These are phyloP conservation scores for Sciurus carolinensis DNA, from an alignment of 2,797 vertebrate species.

Conservation along the genomic window DNA sequence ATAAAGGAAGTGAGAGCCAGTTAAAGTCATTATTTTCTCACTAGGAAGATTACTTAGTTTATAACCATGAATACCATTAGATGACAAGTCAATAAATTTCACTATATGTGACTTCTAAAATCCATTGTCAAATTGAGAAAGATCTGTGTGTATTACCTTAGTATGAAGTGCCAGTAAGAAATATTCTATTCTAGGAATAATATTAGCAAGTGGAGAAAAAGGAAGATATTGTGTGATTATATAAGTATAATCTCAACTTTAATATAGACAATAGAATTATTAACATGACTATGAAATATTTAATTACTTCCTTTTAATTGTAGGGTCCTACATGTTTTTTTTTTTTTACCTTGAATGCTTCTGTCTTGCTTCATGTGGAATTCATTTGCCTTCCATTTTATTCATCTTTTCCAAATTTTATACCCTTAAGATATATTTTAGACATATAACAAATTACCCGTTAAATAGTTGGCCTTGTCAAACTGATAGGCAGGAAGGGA, in stretches of 20 bases:
- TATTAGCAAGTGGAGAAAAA: constrained; percentile 42
- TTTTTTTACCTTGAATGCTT: constrained; percentile 48
- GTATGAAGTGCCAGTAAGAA: constrained; percentile 60
- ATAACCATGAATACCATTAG: constrained; percentile 75
- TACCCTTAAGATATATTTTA: constrained; percentile 78
- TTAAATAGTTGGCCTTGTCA: constrained; percentile 78
- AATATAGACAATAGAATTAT: constrained; percentile 57
- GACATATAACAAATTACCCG: constrained; percentile 62
- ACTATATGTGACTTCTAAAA: constrained; percentile 76
- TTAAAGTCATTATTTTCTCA: constrained; percentile 61
- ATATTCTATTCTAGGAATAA: constrained; percentile 19
- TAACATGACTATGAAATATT: constrained; percentile 50
- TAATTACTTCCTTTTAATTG: constrained; percentile 52
- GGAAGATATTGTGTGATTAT: not conserved
- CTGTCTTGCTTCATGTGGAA: constrained; percentile 65
- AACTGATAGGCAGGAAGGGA: constrained; percentile 65
- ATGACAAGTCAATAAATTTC: constrained; percentile 68
- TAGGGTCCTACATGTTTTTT: constrained; percentile 15
- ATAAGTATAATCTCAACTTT: constrained; percentile 46
- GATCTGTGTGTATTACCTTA: constrained; percentile 41
- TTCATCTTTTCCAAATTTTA: constrained; percentile 72
- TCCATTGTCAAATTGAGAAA: constrained; percentile 71
- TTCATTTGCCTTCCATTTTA: constrained; percentile 60
- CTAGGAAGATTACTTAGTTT: constrained; percentile 74
- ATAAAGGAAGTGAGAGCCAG: constrained; percentile 61